Percentiles rank a stretch among this genome's conserved stretches.
Evolutionary conservation across 2,888 invertebrate species (phyloP).

Genomic region (Clivina fossor): DNA sequence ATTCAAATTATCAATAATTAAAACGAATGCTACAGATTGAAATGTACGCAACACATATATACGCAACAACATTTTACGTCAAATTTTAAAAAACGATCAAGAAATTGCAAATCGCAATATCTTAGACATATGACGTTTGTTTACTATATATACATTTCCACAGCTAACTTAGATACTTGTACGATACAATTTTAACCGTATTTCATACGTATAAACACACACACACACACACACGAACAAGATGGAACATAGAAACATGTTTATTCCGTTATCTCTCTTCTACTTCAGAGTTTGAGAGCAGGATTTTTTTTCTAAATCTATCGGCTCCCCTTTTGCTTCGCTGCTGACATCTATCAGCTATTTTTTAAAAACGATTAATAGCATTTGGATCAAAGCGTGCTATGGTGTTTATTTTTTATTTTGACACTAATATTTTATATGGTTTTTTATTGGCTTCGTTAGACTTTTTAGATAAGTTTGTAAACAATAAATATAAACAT

Average conservation of each 20-base stretch:
- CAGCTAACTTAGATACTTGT: too few relatives aligned
- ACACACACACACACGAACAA: conserved; percentile 14
- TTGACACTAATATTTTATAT: conserved; percentile 21
- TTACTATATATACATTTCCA: too few relatives aligned
- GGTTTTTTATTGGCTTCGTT: too few relatives aligned
- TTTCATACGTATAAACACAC: background rate
- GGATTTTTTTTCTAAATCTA: conserved; percentile 9
- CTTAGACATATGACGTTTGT: too few relatives aligned
- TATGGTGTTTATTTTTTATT: conserved; percentile 8
- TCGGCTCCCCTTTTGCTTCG: background rate
- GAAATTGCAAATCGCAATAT: too few relatives aligned
- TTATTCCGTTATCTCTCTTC: conserved; percentile 18
- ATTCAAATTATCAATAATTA: background rate
- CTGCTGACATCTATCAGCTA: too few relatives aligned
- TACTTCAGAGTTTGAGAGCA: conserved; percentile 16
- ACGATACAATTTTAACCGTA: conserved; percentile 22
- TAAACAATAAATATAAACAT: too few relatives aligned
- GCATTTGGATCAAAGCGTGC: conserved; percentile 3
- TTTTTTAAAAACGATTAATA: conserved; percentile 16
- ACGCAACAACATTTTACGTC: too few relatives aligned
- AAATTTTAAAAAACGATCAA: too few relatives aligned
- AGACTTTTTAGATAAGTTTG: too few relatives aligned
- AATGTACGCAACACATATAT: too few relatives aligned
- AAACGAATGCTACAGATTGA: too few relatives aligned
- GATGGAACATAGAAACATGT: conserved; percentile 10